phyloP scores from a whole-genome alignment of 2,888 invertebrate genomes.

The Pegoplata infirma region DNA sequence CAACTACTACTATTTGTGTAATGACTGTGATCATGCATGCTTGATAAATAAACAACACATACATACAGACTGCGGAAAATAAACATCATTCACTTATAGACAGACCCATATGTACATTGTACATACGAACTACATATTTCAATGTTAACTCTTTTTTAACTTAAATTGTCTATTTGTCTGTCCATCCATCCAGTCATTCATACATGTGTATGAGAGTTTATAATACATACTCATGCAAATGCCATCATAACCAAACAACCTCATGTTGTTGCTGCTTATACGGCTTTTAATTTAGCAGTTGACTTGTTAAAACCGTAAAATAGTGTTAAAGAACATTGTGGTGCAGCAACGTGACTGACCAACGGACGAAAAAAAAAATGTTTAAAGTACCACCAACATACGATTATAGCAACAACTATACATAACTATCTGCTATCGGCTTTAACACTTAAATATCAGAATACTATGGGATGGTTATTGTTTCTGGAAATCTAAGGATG shows the following conservation, averaged over 20 bases:
- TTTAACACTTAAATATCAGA: too few species aligned
- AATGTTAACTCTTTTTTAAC: not conserved
- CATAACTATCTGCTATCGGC: conserved; percentile 1
- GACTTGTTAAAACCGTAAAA: conserved; percentile 61
- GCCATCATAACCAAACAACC: conserved; percentile 47
- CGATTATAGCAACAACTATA: too few species aligned
- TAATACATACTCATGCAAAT: conserved; percentile 52
- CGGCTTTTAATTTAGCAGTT: conserved; percentile 62
- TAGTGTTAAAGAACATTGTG: conserved; percentile 58
- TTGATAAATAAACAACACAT: conserved; percentile 66
- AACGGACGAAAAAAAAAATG: conserved; percentile 3
- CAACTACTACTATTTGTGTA: conserved; percentile 68
- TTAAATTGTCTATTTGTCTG: conserved; percentile 26
- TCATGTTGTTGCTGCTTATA: too few species aligned
- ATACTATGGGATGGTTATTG: not conserved
- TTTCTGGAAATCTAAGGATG: too few species aligned
- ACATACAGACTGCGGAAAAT: not conserved
- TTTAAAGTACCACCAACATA: not conserved
- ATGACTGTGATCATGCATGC: conserved; percentile 68
- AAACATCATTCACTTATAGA: not conserved
- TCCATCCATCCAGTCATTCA: conserved; percentile 55
- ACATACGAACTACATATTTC: too few species aligned
- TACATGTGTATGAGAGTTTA: conserved; percentile 18
- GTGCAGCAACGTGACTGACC: conserved; percentile 59
- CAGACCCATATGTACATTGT: not conserved